These are phyloP conservation scores for Epirrhoe alternata DNA, from an alignment of 2,888 invertebrate species.

Conservation along the genomic window DNA sequence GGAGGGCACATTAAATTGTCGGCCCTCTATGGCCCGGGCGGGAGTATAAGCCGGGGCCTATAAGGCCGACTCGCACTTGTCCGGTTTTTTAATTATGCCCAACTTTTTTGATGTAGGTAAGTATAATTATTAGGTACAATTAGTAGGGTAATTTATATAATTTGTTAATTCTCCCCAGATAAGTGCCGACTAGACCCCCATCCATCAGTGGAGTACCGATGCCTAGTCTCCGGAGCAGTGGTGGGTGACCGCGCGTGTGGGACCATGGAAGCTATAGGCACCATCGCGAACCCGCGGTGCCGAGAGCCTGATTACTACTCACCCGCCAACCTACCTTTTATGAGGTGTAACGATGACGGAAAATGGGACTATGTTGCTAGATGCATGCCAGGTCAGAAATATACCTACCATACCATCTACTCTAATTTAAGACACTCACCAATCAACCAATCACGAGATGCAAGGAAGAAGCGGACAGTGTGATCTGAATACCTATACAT, in stretches of 20 bases:
- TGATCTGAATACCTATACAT: too few relatives aligned
- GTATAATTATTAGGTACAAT: too few relatives aligned
- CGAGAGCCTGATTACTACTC: constrained; percentile 38
- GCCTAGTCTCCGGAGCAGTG: constrained; percentile 32
- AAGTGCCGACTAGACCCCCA: constrained; percentile 31
- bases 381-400: constrained; percentile 39
- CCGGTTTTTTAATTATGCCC: too few relatives aligned
- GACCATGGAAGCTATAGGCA: constrained; percentile 30
- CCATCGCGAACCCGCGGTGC: constrained; percentile 35
- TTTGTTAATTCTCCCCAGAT: constrained; percentile 12
- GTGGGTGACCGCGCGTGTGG: constrained; percentile 29
- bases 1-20: too few relatives aligned
- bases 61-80: too few relatives aligned
- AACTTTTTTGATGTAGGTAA: too few relatives aligned
- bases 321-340: constrained; percentile 22
- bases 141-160: neutral
- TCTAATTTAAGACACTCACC: too few relatives aligned
- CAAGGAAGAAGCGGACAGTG: too few relatives aligned
- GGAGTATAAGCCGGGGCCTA: too few relatives aligned
- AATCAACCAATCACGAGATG: too few relatives aligned
- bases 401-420: too few relatives aligned
- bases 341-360: constrained; percentile 34
- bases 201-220: constrained; percentile 38
- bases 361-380: constrained; percentile 34
- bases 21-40: too few relatives aligned